phyloP scores from a whole-genome alignment of 2,113 vertebrate species.

The Thalassarche chlororhynchos region DNA sequence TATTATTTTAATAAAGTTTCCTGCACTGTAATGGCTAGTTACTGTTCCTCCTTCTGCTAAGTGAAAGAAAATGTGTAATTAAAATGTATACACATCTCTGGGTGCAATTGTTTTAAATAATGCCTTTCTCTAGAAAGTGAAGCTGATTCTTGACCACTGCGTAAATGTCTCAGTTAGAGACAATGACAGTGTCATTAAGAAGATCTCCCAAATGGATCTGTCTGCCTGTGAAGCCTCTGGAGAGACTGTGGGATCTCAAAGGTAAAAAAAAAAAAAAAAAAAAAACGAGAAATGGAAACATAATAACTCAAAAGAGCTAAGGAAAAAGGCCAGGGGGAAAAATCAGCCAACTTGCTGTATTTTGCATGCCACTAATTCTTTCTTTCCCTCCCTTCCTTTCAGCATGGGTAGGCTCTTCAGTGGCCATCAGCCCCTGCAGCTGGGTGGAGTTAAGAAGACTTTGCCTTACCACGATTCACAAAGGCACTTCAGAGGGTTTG shows the following conservation, averaged over 20 bases:
- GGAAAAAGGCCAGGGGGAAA: rapidly evolving
- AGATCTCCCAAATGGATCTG: slow-evolving; percentile 67
- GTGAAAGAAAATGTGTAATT: not conserved
- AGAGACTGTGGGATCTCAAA: slow-evolving; percentile 78
- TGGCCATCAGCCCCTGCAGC: slow-evolving; percentile 84
- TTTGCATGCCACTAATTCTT: not conserved
- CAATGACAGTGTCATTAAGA: slow-evolving; percentile 41
- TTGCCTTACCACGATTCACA: slow-evolving; percentile 44
- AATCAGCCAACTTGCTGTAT: not conserved
- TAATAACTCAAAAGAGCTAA: not conserved
- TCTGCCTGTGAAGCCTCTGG: slow-evolving; percentile 81
- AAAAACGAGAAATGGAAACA: not conserved
- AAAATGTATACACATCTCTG: not conserved
- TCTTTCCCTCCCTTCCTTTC: not conserved
- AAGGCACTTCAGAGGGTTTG: slow-evolving; percentile 77
- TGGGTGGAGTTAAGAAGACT: slow-evolving; percentile 84
- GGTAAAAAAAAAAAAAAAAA: slow-evolving; percentile 58
- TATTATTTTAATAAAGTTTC: not conserved
- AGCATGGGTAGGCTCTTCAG: slow-evolving; percentile 74
- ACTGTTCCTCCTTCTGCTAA: not conserved
- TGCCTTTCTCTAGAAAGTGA: slow-evolving; percentile 75
- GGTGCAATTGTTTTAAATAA: not conserved
- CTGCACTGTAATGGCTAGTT: not conserved
- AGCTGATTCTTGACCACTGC: slow-evolving; percentile 87
- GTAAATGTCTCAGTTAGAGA: slow-evolving; percentile 67